These are phyloP conservation scores for Penaeus vannamei DNA, from an alignment of 1,140 invertebrate genomes.

Conservation along the genomic window DNA sequence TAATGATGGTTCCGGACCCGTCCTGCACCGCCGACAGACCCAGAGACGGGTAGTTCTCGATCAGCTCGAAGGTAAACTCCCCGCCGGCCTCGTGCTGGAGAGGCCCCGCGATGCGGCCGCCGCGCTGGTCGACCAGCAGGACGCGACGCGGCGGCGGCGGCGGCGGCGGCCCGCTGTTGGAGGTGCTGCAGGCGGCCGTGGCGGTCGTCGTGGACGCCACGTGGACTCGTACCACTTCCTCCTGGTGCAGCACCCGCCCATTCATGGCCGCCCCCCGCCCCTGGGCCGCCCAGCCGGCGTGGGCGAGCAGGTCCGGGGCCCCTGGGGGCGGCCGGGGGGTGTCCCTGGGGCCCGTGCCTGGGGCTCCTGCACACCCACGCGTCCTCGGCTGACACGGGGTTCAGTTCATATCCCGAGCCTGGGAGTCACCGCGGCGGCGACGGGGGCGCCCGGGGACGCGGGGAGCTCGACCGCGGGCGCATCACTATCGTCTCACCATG, in stretches of 20 bases:
- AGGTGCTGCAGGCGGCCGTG: conserved; percentile 58
- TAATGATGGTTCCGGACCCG: conserved; percentile 67
- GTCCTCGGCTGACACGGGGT: conserved; percentile 58
- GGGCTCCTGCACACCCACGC: conserved; percentile 62
- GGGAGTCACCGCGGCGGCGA: conserved; percentile 58
- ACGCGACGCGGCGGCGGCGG: conserved; percentile 57
- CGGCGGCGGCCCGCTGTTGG: conserved; percentile 39
- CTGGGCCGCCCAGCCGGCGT: conserved; percentile 66
- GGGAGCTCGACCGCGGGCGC: conserved; percentile 30
- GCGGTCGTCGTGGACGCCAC: conserved; percentile 66
- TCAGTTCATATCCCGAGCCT: conserved; percentile 60
- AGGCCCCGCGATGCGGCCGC: conserved; percentile 62
- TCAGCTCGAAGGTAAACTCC: conserved; percentile 67
- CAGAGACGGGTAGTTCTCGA: conserved; percentile 66
- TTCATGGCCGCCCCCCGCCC: conserved; percentile 68
- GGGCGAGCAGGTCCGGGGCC: conserved; percentile 67
- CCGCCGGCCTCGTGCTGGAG: conserved; percentile 62
- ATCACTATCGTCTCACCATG: conserved; percentile 35
- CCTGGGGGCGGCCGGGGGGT: conserved; percentile 68
- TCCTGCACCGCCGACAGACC: conserved; percentile 66
- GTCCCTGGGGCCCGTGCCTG: conserved; percentile 68
- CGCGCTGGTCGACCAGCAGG: conserved; percentile 63
- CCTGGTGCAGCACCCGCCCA: conserved; percentile 65
- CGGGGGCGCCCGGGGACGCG: conserved; percentile 44
- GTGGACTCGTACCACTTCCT: conserved; percentile 65